Conservation (phyloP, 2,113 vertebrate species). For the Sardina pilchardus region DNA sequence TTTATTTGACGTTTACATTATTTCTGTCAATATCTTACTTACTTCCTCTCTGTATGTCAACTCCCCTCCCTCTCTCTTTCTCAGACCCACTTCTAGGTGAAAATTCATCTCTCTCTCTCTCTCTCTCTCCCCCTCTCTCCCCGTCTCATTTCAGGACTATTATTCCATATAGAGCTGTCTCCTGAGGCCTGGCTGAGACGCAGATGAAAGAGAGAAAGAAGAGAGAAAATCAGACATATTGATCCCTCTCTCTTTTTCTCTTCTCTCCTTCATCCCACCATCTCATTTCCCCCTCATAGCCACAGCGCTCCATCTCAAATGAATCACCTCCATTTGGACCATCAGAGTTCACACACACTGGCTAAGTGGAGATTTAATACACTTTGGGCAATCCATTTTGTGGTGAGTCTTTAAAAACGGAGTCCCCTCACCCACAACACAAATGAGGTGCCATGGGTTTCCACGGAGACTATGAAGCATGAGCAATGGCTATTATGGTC, state of each 20-base stretch:
- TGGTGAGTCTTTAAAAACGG: background rate
- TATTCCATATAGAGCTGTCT: background rate
- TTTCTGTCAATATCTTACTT: background rate
- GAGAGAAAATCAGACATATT: background rate
- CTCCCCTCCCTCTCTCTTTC: background rate
- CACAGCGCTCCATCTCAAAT: background rate
- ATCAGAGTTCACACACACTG: background rate
- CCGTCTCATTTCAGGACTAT: background rate
- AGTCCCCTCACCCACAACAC: background rate
- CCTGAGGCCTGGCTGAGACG: background rate
- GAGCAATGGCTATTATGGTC: background rate
- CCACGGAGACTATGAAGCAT: background rate
- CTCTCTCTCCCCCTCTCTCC: background rate
- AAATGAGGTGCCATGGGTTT: background rate
- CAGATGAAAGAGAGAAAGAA: background rate
- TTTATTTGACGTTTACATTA: slow-evolving; percentile 24
- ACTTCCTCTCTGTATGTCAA: slow-evolving; percentile 12
- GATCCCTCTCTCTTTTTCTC: background rate
- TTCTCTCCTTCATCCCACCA: background rate
- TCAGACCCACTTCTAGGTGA: slow-evolving; percentile 1
- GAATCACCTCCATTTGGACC: background rate
- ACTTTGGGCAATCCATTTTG: background rate
- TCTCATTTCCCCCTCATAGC: background rate
- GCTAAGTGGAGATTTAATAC: background rate
- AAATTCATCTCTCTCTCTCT: slow-evolving; percentile 7